phyloP scores from a whole-genome alignment of 2,113 vertebrate genomes.

The Nyctereutes procyonoides region DNA sequence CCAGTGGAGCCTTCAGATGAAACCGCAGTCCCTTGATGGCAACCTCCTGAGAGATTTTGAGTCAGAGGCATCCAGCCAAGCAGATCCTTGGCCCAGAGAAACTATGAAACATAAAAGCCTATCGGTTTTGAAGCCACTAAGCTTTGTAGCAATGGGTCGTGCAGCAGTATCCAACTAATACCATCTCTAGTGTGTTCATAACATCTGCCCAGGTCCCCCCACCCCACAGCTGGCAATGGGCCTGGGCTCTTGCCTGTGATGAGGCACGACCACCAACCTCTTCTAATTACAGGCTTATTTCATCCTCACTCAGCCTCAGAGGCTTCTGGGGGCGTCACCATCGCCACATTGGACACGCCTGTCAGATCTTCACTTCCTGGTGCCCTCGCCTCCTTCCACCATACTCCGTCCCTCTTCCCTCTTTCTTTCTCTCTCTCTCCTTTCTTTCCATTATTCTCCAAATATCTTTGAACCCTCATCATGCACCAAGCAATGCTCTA shows the following conservation, averaged over 20 bases:
- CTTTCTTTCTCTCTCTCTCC: background rate
- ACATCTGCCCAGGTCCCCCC: background rate
- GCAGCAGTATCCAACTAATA: background rate
- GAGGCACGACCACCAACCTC: background rate
- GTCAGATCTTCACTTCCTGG: background rate
- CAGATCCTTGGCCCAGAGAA: background rate
- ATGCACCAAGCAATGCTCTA: too few relatives aligned
- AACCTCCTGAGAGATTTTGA: background rate
- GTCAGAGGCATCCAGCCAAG: background rate
- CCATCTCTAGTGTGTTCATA: background rate
- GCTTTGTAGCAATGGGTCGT: background rate
- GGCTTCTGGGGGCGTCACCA: background rate
- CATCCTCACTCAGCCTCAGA: background rate
- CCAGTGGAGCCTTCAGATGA: background rate
- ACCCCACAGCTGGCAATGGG: background rate
- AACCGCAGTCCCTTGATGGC: background rate
- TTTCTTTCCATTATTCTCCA: background rate
- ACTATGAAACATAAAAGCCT: background rate
- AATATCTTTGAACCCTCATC: background rate
- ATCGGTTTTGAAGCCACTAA: background rate
- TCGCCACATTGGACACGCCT: background rate
- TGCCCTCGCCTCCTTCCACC: background rate
- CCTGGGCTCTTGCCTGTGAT: background rate
- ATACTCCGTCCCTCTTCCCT: too few relatives aligned
- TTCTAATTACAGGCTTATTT: background rate